These are phyloP conservation scores for Catamblyrhynchus diadema DNA, from an alignment of 2,797 vertebrate genomes.

Conservation along the genomic window DNA sequence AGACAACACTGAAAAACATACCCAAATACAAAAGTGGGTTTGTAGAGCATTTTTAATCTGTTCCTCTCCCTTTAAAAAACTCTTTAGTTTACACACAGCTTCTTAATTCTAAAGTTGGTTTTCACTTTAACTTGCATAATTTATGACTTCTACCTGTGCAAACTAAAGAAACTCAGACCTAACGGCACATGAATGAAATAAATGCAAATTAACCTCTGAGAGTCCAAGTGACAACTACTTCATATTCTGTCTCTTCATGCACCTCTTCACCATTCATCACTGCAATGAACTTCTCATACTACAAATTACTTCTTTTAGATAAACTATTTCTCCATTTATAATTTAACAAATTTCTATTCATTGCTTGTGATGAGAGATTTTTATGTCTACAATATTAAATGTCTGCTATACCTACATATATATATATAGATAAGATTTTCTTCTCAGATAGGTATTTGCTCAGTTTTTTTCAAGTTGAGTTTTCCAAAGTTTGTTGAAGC, in stretches of 20 bases:
- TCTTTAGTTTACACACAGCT: neutral
- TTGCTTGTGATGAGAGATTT: neutral
- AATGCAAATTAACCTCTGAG: neutral
- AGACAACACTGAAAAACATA: neutral
- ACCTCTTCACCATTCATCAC: neutral
- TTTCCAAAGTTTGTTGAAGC: neutral
- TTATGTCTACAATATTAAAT: neutral
- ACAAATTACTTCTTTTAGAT: neutral
- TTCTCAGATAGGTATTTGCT: neutral
- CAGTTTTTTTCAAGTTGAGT: neutral
- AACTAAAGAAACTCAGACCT: neutral
- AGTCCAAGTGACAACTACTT: neutral
- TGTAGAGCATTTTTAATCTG: neutral
- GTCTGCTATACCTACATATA: neutral
- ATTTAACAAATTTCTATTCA: neutral
- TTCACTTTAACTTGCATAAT: neutral
- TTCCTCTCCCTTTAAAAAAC: neutral
- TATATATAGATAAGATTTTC: neutral
- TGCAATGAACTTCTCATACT: neutral
- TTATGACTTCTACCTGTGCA: neutral
- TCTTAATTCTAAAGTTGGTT: neutral
- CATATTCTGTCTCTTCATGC: neutral
- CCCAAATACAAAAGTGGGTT: neutral
- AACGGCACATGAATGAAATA: neutral
- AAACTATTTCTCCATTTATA: neutral